Evolutionary conservation across 2,113 vertebrate genomes (phyloP).

Genomic region (Tricholaema leucomelas): DNA sequence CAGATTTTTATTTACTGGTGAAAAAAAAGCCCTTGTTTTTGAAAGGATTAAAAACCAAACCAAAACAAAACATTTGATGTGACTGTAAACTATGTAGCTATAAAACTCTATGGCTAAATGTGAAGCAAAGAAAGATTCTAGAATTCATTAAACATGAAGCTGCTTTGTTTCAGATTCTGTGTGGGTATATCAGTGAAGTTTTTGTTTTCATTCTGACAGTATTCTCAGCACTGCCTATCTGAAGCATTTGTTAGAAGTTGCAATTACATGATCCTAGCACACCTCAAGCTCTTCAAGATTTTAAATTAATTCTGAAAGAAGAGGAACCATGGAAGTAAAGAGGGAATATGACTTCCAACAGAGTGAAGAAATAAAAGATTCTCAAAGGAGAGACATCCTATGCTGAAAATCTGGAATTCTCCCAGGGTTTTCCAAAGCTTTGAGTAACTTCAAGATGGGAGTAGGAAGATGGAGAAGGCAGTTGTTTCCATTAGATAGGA

Average conservation of each 20-base stretch:
- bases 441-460: not conserved
- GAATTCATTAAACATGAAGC: not conserved
- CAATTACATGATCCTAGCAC: not conserved
- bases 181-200: not conserved
- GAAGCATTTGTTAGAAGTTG: not conserved
- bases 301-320: not conserved
- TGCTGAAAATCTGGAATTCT: not conserved
- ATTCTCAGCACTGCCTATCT: not conserved
- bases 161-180: not conserved
- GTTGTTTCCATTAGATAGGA: not conserved
- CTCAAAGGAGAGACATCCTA: not conserved
- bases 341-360: not conserved
- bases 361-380: not conserved
- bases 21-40: no score
- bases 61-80: no score
- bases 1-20: not conserved
- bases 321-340: not conserved
- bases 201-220: not conserved
- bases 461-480: not conserved
- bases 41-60: no score
- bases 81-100: not conserved
- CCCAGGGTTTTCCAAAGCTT: not conserved
- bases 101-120: not conserved
- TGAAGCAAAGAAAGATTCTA: not conserved
- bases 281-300: not conserved